Conservation (phyloP, 2,888 invertebrate genomes). For the Mylabris sibirica region DNA sequence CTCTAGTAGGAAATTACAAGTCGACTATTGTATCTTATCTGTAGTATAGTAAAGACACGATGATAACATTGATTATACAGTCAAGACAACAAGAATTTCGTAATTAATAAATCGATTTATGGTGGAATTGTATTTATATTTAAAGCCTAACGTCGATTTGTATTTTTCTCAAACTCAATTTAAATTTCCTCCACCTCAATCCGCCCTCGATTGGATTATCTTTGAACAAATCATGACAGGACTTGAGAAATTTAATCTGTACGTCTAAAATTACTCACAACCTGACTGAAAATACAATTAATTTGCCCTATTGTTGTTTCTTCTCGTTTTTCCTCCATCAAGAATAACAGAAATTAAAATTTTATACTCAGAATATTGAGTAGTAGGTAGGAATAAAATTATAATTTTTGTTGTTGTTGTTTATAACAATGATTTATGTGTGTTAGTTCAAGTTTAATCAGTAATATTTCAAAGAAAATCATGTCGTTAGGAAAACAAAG, state of each 20-base stretch:
- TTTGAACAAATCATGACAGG: neutral
- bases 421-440: slow-evolving; percentile 45
- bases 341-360: neutral
- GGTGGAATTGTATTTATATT: no score
- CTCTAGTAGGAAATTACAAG: no score
- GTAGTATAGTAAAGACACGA: no score
- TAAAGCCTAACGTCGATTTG: neutral
- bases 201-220: neutral
- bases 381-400: neutral
- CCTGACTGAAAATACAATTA: neutral
- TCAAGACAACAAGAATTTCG: no score
- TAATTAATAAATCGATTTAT: no score
- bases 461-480: slow-evolving; percentile 18
- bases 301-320: neutral
- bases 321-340: neutral
- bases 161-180: neutral
- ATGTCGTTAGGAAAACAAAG: slow-evolving; percentile 30
- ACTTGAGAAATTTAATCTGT: neutral
- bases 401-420: no score
- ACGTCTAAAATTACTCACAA: neutral
- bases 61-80: no score
- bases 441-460: slow-evolving; percentile 21
- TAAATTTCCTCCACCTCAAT: neutral
- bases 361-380: neutral
- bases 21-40: no score